Evolutionary conservation across 2,113 vertebrate genomes (phyloP).

Genomic region (Bos indicus): DNA sequence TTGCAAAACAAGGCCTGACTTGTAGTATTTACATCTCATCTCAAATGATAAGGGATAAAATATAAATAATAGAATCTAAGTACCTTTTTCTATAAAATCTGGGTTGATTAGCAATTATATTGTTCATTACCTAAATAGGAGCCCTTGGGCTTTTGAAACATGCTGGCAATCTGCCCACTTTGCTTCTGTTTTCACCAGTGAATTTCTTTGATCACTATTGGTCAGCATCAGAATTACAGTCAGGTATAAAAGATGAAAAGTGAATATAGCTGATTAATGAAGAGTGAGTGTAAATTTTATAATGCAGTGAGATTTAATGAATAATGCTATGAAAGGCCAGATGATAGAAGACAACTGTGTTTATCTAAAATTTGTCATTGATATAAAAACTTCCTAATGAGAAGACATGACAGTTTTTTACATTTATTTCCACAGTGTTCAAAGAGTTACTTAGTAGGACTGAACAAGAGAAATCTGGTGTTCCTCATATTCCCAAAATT

Average conservation of each 20-base stretch:
- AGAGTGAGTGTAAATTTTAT: not conserved
- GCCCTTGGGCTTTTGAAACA: not conserved
- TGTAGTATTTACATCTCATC: not conserved
- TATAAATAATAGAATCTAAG: not conserved
- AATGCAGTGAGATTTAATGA: not conserved
- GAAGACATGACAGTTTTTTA: not conserved
- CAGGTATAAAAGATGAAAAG: not conserved
- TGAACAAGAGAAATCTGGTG: conserved; percentile 90
- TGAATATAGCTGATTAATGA: not conserved
- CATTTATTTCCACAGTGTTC: conserved; percentile 86
- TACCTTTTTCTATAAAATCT: not conserved
- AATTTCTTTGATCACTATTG: not conserved
- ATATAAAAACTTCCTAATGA: not conserved
- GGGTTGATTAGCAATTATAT: not conserved
- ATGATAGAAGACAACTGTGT: not conserved
- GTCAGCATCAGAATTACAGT: not conserved
- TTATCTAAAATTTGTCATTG: not conserved
- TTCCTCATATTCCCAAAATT: conserved; percentile 95
- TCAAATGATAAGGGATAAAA: not conserved
- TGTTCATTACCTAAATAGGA: not conserved
- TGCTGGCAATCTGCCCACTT: not conserved
- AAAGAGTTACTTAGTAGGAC: conserved; percentile 95
- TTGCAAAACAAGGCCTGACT: not conserved
- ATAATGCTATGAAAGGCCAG: not conserved
- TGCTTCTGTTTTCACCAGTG: not conserved